Evolutionary conservation across 2,797 vertebrate genomes (phyloP).

Genomic region (Morus bassanus): DNA sequence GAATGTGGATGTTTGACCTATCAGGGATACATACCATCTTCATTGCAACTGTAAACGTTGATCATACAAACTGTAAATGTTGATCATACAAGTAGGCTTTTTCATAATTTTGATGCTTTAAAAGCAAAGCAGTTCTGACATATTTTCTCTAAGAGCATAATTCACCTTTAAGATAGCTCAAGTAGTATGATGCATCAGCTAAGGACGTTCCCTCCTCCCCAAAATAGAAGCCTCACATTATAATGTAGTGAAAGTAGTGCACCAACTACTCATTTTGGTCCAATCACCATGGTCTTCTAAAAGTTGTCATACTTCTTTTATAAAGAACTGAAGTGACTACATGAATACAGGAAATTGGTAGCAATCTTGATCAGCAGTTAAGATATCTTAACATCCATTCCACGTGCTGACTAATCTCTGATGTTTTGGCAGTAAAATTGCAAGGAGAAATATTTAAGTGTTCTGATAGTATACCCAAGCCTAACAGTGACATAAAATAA

Average conservation of each 20-base stretch:
- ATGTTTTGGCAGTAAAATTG: neutral
- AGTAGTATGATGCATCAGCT: neutral
- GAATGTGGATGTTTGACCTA: neutral
- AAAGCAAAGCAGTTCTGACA: neutral
- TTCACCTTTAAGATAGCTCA: neutral
- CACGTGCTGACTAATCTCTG: neutral
- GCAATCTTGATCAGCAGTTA: neutral
- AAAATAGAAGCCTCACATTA: neutral
- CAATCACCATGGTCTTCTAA: neutral
- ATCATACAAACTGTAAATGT: neutral
- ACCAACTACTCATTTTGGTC: neutral
- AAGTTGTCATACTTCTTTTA: neutral
- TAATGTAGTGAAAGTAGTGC: neutral
- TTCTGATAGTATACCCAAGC: neutral
- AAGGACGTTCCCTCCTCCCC: neutral
- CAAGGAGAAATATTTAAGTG: neutral
- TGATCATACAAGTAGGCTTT: neutral
- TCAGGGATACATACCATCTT: neutral
- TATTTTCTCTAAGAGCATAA: neutral
- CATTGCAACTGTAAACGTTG: neutral
- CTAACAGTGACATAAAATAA: neutral
- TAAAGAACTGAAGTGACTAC: neutral
- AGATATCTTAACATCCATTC: neutral
- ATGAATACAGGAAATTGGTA: neutral
- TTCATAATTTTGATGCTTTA: neutral